Evolutionary conservation across 2,888 invertebrate species (phyloP).

Genomic region (Torymus aiolomorphi): DNA sequence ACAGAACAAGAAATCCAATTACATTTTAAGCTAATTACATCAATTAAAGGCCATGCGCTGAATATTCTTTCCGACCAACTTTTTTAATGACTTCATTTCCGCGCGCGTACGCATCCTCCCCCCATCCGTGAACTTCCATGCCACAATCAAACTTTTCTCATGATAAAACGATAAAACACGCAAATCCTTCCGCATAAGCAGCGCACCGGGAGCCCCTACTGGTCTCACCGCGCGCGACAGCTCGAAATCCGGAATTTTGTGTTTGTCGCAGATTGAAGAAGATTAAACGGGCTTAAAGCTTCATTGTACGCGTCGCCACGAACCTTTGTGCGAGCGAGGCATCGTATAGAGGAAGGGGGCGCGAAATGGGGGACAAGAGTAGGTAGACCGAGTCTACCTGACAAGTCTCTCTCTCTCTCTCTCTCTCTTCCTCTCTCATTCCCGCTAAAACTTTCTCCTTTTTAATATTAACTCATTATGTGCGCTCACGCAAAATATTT

Average conservation of each 20-base stretch:
- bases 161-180: conserved; percentile 49
- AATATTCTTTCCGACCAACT: conserved; percentile 34
- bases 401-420: background rate
- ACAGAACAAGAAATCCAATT: conserved; percentile 13
- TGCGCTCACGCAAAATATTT: background rate
- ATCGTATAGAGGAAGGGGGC: background rate
- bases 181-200: conserved; percentile 34
- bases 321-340: conserved; percentile 22
- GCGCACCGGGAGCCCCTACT: background rate
- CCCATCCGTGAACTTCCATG: background rate
- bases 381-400: background rate
- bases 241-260: conserved; percentile 58
- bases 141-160: conserved; percentile 47
- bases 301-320: conserved; percentile 56
- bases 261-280: conserved; percentile 63
- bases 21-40: conserved; percentile 36
- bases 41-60: conserved; percentile 35
- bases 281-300: conserved; percentile 61
- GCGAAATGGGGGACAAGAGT: too few species aligned
- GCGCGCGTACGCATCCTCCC: background rate
- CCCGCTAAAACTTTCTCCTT: background rate
- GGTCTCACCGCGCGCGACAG: conserved; percentile 29
- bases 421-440: too few species aligned
- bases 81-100: conserved; percentile 49
- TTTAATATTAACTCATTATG: conserved; percentile 5